Base-by-base conservation (phyloP, 2,113 vertebrate species). In the Australoheros scitulus region DNA sequence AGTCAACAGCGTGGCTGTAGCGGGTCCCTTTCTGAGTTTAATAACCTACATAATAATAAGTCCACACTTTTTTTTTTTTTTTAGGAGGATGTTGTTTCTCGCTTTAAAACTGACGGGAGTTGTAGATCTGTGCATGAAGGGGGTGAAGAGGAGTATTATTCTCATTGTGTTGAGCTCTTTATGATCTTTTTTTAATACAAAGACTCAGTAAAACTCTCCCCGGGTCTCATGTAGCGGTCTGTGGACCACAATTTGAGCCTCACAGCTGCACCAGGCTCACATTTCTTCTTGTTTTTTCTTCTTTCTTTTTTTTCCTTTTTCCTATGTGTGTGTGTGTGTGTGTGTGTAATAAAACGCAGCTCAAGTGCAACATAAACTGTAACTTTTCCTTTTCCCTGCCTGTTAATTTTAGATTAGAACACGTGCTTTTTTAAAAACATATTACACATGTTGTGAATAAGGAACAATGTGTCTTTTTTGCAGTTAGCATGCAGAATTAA, bases 1-100 rank as follows among this genome's bases (percentile, higher is more conserved):
- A 96, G 11, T 72, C 58, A 36, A 43, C 34, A 95, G 1, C n/a
- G 50, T 57, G 74, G 38, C 41, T n/a, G 63, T 60, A 18, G 59
- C 75, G 24, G 76, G 61, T 32, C 36, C 3, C 17, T 59, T 43
- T 59, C 15, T 6, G 7, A 26, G 34, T 41, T 57, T 26, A 70
- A 70, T 50, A 11, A 2, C 11, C 82, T 68, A 60, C 70, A 34
- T 11, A 63, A 70, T 17, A 6, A 8, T 43, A 59, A 36, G 6
- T 10, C 41, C 18, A n/a, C 58, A 2, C 20, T 13, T 7, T 75
- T 59, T 26, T 13, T 7, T 75, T 59, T 26, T 7, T 72, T 32
- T 72, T 26, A 20, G 11, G 5, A 70, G 26, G 24, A 52, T 72
- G 43, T 32, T 43, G 9, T 10, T 2, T 57, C 47, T 5, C 58